Evolutionary conservation across 2,113 vertebrate species (phyloP).

Genomic region (Sylvietta virens): DNA sequence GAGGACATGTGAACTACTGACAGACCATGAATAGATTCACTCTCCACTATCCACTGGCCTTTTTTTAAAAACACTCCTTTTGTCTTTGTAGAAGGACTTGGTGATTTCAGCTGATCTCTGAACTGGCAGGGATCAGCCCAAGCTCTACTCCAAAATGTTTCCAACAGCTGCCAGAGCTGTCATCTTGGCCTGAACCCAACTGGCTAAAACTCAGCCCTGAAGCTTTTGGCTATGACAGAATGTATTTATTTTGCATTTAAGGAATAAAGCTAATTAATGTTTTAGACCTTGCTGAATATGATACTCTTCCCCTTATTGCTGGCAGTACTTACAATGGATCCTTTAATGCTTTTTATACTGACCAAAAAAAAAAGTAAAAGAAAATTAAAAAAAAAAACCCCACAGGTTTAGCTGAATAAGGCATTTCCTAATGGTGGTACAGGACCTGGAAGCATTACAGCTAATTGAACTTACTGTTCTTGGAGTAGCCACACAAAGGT

Average conservation of each 20-base stretch:
- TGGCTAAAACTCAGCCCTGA: neutral
- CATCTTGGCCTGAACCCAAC: neutral
- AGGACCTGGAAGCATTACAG: constrained; percentile 14
- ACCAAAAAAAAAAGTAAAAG: neutral
- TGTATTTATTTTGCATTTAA: neutral
- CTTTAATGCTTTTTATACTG: neutral
- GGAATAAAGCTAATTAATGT: neutral
- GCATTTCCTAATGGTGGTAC: constrained; percentile 10
- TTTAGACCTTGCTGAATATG: neutral
- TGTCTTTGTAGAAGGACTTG: neutral
- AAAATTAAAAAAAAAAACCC: neutral
- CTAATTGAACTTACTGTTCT: constrained; percentile 35
- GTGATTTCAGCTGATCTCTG: neutral
- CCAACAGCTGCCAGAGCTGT: neutral
- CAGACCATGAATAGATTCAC: neutral
- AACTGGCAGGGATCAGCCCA: neutral
- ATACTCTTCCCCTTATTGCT: neutral
- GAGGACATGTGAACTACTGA: neutral
- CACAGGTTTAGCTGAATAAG: constrained; percentile 24
- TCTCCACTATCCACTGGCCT: neutral
- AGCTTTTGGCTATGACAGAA: neutral
- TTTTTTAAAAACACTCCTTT: neutral
- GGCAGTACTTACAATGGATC: neutral
- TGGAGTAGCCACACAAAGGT: constrained; percentile 31
- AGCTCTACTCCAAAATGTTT: neutral